Percentiles rank a stretch among this genome's conserved stretches.
Evolutionary conservation across 2,113 vertebrate species (phyloP).

Genomic region (Pteropus alecto): DNA sequence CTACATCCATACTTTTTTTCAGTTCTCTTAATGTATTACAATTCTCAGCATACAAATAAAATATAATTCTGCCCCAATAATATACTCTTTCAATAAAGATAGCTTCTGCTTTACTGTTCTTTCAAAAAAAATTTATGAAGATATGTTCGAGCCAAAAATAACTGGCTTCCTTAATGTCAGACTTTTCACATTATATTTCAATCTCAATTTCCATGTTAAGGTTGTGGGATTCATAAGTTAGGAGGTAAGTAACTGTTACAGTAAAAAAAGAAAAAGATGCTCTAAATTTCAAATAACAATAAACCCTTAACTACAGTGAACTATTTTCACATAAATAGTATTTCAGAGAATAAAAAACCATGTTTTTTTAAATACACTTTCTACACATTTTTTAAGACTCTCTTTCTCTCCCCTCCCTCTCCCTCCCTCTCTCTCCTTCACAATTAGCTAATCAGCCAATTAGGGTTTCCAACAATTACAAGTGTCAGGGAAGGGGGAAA

Average conservation of each 20-base stretch:
- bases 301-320: conserved; percentile 26
- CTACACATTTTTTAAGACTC: not conserved
- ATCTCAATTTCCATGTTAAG: conserved; percentile 18
- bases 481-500: conserved; percentile 74
- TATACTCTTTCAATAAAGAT: conserved; percentile 16
- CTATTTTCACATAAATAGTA: conserved; percentile 55
- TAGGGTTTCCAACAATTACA: conserved; percentile 82
- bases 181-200: conserved; percentile 35
- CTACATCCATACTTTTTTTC: not conserved
- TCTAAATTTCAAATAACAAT: conserved; percentile 55
- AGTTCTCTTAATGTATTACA: not conserved
- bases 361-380: not conserved
- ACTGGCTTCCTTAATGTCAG: not conserved
- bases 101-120: conserved; percentile 4
- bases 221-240: conserved; percentile 10
- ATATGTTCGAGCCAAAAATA: not conserved
- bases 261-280: conserved; percentile 22
- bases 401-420: not conserved
- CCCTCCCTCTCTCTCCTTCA: conserved; percentile 43
- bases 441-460: conserved; percentile 84
- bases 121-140: conserved; percentile 22
- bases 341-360: conserved; percentile 55
- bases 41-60: conserved; percentile 15
- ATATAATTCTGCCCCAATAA: conserved; percentile 15
- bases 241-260: not conserved